Evolutionary conservation across 2,797 vertebrate genomes (phyloP).

Genomic region (Gobio occitaniae): DNA sequence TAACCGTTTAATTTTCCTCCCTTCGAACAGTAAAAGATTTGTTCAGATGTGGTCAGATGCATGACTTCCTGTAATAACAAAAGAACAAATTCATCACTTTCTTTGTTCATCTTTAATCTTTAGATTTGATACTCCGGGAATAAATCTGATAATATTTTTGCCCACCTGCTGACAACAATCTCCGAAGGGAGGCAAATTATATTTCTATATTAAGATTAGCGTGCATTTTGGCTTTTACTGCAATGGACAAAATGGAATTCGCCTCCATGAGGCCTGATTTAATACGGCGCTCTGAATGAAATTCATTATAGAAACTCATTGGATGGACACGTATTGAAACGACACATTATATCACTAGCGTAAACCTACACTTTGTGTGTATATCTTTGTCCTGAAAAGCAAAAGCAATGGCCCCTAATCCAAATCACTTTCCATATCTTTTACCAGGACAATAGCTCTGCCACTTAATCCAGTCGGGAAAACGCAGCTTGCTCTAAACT

Average conservation of each 20-base stretch:
- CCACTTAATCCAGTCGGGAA: slow-evolving; percentile 21
- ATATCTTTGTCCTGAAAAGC: slow-evolving; percentile 17
- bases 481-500: background rate
- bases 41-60: background rate
- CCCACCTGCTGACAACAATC: slow-evolving; percentile 49
- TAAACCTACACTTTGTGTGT: slow-evolving; percentile 14
- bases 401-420: slow-evolving; percentile 25
- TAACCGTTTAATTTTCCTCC: slow-evolving; percentile 11
- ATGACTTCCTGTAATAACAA: slow-evolving; percentile 17
- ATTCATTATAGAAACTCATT: slow-evolving; percentile 15
- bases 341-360: background rate
- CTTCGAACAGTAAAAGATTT: background rate
- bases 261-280: background rate
- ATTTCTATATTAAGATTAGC: slow-evolving; percentile 37
- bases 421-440: slow-evolving; percentile 29
- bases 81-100: slow-evolving; percentile 15
- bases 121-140: slow-evolving; percentile 34
- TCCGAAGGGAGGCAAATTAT: slow-evolving; percentile 44
- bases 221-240: background rate
- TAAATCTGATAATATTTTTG: slow-evolving; percentile 56
- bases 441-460: slow-evolving; percentile 15
- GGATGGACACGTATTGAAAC: slow-evolving; percentile 14
- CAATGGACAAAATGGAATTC: slow-evolving; percentile 4
- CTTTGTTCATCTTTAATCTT: slow-evolving; percentile 45
- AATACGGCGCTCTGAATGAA: background rate